Base-by-base conservation (phyloP, 2,888 invertebrate genomes). In the Apocheima hispidaria region DNA sequence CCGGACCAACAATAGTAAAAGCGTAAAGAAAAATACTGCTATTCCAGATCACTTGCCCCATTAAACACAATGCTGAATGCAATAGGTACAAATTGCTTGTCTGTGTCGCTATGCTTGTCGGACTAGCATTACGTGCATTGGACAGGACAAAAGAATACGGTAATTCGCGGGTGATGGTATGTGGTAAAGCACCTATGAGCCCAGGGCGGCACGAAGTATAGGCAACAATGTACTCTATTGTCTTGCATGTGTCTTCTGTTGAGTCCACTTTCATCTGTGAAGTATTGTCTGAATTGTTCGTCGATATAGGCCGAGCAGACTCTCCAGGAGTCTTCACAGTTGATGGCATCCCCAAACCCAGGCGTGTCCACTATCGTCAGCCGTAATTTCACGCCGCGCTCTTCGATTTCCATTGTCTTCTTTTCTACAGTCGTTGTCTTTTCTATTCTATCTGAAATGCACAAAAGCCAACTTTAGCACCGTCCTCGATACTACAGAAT, bases 171-270 rank as follows among this genome's bases (percentile, higher is more conserved):
- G 49, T 44, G 28, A 55, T 30, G 10, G n/a, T 20, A 49, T 49
- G 49, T 46, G 46, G 49, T 55, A 61, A 63, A 60, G 41, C 88
- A 98, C 98, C 98, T 98, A 87, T 98, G 98, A 9, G 98, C 98
- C 94, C 97, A 98, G 2, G 99, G 98, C 40, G 98, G 98, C 65
- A 99, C 96, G 86, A 99, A 99, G 84, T 99, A 99, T 49, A 99
- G 94, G 84, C 97, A 99, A 87, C 99, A 99, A 83, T 99, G 99
- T 10, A 99, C 98, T 64, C 99, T 94, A 86, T 98, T 98, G 88
- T 99, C 99, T 79, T 98, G 96, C 83, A 99, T 98, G 85, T 99
- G 98, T 79, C 98, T 95, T 57, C 99, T 93, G 87, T 99, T 99
- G 26, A 99, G 93, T 23, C 99, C 99, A 84, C 98, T 99, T 89